Evolutionary conservation across 2,888 invertebrate species (phyloP).

Genomic region (Epiblema foenella): DNA sequence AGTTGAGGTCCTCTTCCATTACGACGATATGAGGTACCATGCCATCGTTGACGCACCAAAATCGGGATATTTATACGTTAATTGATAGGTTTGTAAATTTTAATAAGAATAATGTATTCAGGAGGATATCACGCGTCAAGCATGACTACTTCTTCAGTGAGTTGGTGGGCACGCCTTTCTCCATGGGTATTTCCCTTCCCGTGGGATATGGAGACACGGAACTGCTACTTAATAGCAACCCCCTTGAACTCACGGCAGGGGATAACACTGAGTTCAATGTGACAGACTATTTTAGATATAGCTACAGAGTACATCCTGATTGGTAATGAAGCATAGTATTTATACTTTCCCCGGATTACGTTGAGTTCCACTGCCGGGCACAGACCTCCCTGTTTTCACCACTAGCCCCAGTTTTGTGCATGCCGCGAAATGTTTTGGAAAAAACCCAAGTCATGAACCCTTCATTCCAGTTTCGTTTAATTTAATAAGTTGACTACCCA

Average conservation of each 20-base stretch:
- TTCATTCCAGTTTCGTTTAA: background rate
- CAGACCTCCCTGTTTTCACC: background rate
- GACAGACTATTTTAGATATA: conserved; percentile 89
- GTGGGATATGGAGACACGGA: conserved; percentile 91
- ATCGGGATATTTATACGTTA: background rate
- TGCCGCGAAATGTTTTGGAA: background rate
- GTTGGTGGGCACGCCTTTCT: conserved; percentile 92
- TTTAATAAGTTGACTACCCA: too few relatives aligned
- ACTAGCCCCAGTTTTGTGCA: background rate
- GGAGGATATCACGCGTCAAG: conserved; percentile 90
- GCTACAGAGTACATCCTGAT: conserved; percentile 93
- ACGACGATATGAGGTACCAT: conserved; percentile 90
- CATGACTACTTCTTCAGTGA: conserved; percentile 94
- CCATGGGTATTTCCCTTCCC: conserved; percentile 93
- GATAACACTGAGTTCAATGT: conserved; percentile 88
- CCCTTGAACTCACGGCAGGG: conserved; percentile 87
- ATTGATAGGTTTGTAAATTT: background rate
- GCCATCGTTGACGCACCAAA: background rate
- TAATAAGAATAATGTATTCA: conserved; percentile 51
- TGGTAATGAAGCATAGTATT: conserved; percentile 84
- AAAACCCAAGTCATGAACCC: background rate
- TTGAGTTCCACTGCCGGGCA: background rate
- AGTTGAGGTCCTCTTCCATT: conserved; percentile 91
- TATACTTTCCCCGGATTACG: background rate
- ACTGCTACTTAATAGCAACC: conserved; percentile 91